phyloP scores from a whole-genome alignment of 2,113 vertebrate species.

The Leucosticte australis region DNA sequence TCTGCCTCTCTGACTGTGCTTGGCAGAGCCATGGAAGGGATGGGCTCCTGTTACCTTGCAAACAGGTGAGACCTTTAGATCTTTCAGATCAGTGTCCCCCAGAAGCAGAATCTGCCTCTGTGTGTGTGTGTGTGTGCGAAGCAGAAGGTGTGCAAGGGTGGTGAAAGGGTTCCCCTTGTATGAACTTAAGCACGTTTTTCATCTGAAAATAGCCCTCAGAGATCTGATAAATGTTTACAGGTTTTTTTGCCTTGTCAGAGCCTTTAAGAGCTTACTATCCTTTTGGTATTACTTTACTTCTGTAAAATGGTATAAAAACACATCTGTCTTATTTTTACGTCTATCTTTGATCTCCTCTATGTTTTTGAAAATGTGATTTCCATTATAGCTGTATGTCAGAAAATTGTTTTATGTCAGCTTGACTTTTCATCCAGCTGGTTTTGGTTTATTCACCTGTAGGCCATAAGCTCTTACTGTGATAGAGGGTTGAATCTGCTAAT shows the following conservation, averaged over 20 bases:
- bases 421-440: not conserved
- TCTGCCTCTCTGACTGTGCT: not conserved
- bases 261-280: not conserved
- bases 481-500: not conserved
- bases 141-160: not conserved
- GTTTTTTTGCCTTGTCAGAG: not conserved
- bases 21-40: conserved; percentile 29
- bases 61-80: not conserved
- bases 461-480: not conserved
- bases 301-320: not conserved
- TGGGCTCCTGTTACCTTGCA: conserved; percentile 19
- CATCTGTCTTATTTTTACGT: not conserved
- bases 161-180: not conserved
- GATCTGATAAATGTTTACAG: not conserved
- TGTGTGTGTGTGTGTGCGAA: not conserved
- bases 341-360: conserved; percentile 1
- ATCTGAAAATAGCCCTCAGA: not conserved
- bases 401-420: not conserved
- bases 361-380: not conserved
- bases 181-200: not conserved
- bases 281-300: not conserved
- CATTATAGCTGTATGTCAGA: not conserved
- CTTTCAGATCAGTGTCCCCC: conserved; percentile 17
- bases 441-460: not conserved
- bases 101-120: not conserved